Base-by-base conservation (phyloP, 2,797 vertebrate species). In the Lindbergichthys nudifrons region DNA sequence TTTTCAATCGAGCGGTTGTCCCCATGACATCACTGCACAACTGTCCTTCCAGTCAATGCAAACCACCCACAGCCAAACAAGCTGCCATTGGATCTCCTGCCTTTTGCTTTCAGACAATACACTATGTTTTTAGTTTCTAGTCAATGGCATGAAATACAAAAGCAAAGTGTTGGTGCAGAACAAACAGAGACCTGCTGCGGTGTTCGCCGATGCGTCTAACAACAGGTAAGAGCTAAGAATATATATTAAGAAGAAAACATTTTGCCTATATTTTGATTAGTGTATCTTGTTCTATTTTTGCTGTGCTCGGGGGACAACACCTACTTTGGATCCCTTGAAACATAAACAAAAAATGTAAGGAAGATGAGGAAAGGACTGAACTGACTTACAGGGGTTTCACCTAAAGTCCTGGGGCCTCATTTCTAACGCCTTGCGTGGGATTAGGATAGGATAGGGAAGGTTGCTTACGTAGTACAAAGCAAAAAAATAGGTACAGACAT, bases 1-100 rank as follows among this genome's bases (percentile, higher is more conserved):
- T 36, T 51, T 45, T 82, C 65, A 84, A 88, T 89, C 73, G 80
- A 81, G 30, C 3, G 10, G 45, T 76, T 93, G 81, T 91, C 71
- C 57, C 42, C 13, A 5, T 72, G 59, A 63, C 77, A 73, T 69
- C 59, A 61, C 60, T 30, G 32, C 47, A 73, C 75, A 61, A 64
- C 41, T 45, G 65, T 6, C 47, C 57, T 19, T 32, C 42, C 56
- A 21, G 42, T 59, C 14, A 41, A 59, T 5, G 2, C 23, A 11
- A 12, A 66, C 30, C 0, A 48, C 13, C 39, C 48, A 23, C 21
- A 71, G 42, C 8, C 5, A 15, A 60, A 74, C 48, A 42, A 51
- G 39, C 47, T 13, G 21, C 32, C 56, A 52, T 1, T 54, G 16
- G 19, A 36, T 30, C 48, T 19, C 21, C 36, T n/a, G 15, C 19